Conservation (phyloP, 2,113 vertebrate species). For the Platysternon megacephalum region DNA sequence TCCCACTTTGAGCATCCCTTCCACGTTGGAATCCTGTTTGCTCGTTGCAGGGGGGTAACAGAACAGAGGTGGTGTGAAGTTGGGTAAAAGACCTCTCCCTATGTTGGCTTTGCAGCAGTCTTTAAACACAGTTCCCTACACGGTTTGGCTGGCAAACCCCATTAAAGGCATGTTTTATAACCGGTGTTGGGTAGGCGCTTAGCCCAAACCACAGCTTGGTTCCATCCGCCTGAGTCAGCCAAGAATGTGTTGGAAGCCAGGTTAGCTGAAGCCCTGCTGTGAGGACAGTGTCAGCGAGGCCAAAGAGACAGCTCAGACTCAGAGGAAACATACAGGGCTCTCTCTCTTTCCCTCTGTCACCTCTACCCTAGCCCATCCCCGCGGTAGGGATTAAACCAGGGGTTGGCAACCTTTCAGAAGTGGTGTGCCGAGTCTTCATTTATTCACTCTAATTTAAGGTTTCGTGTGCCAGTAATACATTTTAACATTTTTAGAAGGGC, state of each 20-base stretch:
- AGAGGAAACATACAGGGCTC: not conserved
- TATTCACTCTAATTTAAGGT: too few species aligned
- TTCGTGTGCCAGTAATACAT: too few species aligned
- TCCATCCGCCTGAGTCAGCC: not conserved
- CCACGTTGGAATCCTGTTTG: not conserved
- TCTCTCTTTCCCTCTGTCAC: not conserved
- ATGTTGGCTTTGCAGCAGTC: not conserved
- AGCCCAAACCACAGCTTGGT: fast-evolving
- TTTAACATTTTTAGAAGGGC: too few species aligned
- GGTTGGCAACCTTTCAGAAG: too few species aligned
- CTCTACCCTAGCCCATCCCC: not conserved
- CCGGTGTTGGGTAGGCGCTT: fast-evolving
- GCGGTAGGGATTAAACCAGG: fast-evolving
- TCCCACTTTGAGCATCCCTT: not conserved
- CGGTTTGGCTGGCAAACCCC: not conserved
- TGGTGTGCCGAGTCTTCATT: too few species aligned
- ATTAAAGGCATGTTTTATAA: not conserved
- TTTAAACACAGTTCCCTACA: fast-evolving
- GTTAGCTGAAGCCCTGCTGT: fast-evolving
- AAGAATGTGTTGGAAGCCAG: not conserved
- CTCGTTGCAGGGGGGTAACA: not conserved
- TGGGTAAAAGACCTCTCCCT: fast-evolving
- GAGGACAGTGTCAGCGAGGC: fast-evolving
- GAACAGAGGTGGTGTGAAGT: not conserved
- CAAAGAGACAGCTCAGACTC: not conserved